phyloP scores from a whole-genome alignment of 2,113 vertebrate genomes.

The Pangasianodon gigas region DNA sequence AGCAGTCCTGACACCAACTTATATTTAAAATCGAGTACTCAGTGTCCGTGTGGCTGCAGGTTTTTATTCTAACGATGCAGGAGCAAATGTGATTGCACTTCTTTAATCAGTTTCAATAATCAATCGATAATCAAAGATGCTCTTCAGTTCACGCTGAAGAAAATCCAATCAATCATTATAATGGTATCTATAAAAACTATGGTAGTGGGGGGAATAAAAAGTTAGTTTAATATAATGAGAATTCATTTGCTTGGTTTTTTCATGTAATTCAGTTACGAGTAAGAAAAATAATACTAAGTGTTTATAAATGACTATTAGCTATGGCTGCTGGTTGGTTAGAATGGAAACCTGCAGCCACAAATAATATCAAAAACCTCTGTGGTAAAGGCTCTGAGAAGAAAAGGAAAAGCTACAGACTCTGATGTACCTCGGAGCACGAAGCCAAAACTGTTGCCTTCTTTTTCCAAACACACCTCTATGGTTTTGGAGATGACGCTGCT shows the following conservation, averaged over 20 bases:
- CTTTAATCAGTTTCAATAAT: too few species aligned
- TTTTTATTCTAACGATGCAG: too few species aligned
- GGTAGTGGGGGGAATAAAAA: too few species aligned
- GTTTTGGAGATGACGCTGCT: constrained; percentile 88
- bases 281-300: not conserved
- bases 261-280: not conserved
- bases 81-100: too few species aligned
- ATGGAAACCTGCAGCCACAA: not conserved
- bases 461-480: constrained; percentile 89
- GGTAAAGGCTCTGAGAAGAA: not conserved
- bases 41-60: too few species aligned
- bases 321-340: not conserved
- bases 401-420: not conserved
- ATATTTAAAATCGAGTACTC: too few species aligned
- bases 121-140: too few species aligned
- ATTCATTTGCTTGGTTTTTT: not conserved
- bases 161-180: too few species aligned
- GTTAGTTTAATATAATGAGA: not conserved
- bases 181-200: too few species aligned
- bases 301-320: not conserved
- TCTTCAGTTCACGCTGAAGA: too few species aligned
- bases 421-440: constrained; percentile 91
- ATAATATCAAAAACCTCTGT: not conserved
- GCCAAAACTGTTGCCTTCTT: constrained; percentile 96
- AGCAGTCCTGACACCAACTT: too few species aligned